Base-by-base conservation (phyloP, 2,113 vertebrate species). In the Dipodomys merriami region DNA sequence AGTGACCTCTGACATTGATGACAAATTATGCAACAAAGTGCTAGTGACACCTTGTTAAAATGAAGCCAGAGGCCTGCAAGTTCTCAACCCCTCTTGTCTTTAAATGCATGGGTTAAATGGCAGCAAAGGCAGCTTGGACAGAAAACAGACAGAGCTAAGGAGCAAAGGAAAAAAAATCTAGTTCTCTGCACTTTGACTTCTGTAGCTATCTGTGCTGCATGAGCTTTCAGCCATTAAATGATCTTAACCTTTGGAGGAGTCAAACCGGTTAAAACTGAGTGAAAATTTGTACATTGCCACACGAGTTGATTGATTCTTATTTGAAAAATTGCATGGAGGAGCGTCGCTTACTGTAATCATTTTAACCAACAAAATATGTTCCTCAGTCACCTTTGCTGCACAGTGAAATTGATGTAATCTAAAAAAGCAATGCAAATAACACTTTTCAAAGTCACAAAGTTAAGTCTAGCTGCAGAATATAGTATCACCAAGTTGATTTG, bases 11-110 rank as follows among this genome's bases (percentile, higher is more conserved):
- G 98, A 99, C 98, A 98, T 98, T 98, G 98, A 98, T 98, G 98
- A 99, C 98, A 99, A 99, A 99, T 99, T 98, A 98, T 94, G 91
- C 98, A 98, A 98, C 97, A 98, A 98, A 99, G 98, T 98, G 98
- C 98, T 98, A 97, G 98, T 97, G 97, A 98, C 92, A 95, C 98
- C 98, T 98, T 99, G 98, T 99, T 99, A 99, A 98, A 99, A 98
- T 98, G 98, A 98, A 98, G 96, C 97, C 96, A 87, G 91, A 96
- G 96, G 96, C 96, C 97, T 53, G 74, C 77, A 95, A 97, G 97
- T 98, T 98, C 96, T 96, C 97, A 97, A 97, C 97, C 96, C 91
- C 96, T 97, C 97, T 98, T 98, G 97, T 98, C 98, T 98, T 98
- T 97, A 98, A 98, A 98, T 98, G 97, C 96, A 96, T 97, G 97